A percentile compares a stretch with the other conserved stretches of the same genome.
These are phyloP conservation scores for Rhombomys opimus DNA, from an alignment of 2,113 vertebrate species.

Conservation along the genomic window DNA sequence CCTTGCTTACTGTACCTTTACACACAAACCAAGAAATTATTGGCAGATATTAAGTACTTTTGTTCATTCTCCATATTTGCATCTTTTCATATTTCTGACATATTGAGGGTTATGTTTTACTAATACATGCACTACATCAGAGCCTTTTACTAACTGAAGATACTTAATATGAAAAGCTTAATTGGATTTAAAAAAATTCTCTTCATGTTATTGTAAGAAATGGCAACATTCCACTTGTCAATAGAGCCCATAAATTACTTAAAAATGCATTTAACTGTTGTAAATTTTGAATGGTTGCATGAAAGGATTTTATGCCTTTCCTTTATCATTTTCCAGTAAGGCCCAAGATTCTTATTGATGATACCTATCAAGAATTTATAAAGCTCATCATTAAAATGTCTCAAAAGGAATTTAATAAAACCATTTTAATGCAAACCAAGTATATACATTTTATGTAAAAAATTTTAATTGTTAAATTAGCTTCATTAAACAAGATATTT, in stretches of 20 bases:
- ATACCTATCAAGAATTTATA: conserved; percentile 56
- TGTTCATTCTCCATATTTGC: not conserved
- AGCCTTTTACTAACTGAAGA: conserved; percentile 6
- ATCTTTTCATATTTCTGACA: not conserved
- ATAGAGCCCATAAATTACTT: conserved; percentile 61
- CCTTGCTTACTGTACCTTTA: not conserved
- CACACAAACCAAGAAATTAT: not conserved
- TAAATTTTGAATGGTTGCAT: conserved; percentile 44
- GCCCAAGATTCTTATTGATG: conserved; percentile 32
- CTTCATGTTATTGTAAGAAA: conserved; percentile 59
- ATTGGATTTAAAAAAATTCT: conserved; percentile 37
- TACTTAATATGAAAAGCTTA: conserved; percentile 39
- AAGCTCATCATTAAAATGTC: conserved; percentile 54
- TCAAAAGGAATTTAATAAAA: conserved; percentile 55
- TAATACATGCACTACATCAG: not conserved
- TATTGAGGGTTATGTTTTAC: not conserved
- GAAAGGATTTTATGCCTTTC: conserved; percentile 35
- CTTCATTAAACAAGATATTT: not conserved
- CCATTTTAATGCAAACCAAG: not conserved
- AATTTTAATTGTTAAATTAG: conserved; percentile 5
- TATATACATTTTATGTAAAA: not conserved
- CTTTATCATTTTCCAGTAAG: conserved; percentile 25
- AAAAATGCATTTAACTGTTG: conserved; percentile 56
- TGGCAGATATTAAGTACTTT: not conserved
- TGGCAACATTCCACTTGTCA: conserved; percentile 31